Percentiles rank a stretch among this genome's conserved stretches.
These are phyloP conservation scores for Calliphora vicina DNA, from an alignment of 1,140 invertebrate species.

Conservation along the genomic window DNA sequence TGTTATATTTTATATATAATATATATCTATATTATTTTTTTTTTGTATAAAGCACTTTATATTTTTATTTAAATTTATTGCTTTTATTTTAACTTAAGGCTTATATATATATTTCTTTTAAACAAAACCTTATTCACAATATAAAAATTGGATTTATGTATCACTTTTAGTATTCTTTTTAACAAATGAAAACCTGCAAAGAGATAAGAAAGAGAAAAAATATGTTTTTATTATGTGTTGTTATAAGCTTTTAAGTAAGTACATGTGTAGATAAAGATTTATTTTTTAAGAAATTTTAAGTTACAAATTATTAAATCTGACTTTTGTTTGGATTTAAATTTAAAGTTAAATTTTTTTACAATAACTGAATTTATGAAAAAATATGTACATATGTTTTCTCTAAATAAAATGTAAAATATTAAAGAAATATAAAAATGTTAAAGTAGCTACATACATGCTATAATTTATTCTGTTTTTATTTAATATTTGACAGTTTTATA, in stretches of 20 bases:
- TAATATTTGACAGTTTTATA: no score
- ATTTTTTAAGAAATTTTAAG: not conserved
- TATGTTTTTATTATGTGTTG: not conserved
- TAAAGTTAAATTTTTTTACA: no score
- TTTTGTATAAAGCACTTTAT: not conserved
- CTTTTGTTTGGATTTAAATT: no score
- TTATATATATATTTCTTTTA: not conserved
- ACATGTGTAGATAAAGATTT: not conserved
- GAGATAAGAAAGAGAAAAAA: not conserved
- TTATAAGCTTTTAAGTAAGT: not conserved
- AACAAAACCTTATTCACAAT: not conserved
- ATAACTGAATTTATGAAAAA: no score
- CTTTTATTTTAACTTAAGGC: not conserved
- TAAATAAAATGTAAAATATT: no score
- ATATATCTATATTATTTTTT: slow-evolving; percentile 15
- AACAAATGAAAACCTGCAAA: not conserved
- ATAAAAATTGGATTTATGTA: not conserved
- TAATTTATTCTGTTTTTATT: no score
- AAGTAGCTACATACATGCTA: no score
- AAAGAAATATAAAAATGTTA: no score
- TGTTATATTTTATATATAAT: not conserved
- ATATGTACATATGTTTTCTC: no score
- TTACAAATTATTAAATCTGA: not conserved
- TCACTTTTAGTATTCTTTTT: not conserved
- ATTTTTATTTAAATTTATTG: slow-evolving; percentile 3